A percentile compares a stretch with the other conserved stretches of the same genome.
These are phyloP conservation scores for Perca fluviatilis DNA, from an alignment of 2,113 vertebrate species.

Conservation along the genomic window DNA sequence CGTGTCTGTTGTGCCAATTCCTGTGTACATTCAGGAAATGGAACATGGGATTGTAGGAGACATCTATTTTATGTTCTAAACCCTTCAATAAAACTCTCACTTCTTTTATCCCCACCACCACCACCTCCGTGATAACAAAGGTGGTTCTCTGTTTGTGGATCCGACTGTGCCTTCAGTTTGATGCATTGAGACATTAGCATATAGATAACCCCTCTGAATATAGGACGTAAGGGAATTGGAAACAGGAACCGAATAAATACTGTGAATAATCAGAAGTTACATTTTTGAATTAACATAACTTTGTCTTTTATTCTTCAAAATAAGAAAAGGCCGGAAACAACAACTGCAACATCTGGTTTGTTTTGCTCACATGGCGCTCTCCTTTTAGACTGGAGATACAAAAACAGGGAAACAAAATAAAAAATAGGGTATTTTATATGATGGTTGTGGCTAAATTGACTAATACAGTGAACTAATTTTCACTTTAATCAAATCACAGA, in stretches of 20 bases:
- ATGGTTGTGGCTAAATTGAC: background rate
- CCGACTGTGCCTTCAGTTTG: constrained; percentile 66
- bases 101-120: constrained; percentile 46
- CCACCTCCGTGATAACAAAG: constrained; percentile 70
- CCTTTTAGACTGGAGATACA: background rate
- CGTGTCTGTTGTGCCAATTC: constrained; percentile 62
- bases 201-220: constrained; percentile 84
- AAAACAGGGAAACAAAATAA: background rate
- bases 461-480: constrained; percentile 9
- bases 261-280: constrained; percentile 77
- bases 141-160: constrained; percentile 60
- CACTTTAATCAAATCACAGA: constrained; percentile 14
- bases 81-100: constrained; percentile 68
- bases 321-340: background rate
- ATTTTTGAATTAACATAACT: constrained; percentile 73
- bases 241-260: constrained; percentile 76
- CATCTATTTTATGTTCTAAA: constrained; percentile 68
- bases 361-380: background rate
- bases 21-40: constrained; percentile 50
- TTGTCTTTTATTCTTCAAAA: constrained; percentile 53
- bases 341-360: constrained; percentile 14
- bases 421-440: background rate
- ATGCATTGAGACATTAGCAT: constrained; percentile 86
- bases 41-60: constrained; percentile 59
- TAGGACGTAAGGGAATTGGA: constrained; percentile 74